These are phyloP conservation scores for Callyntrura sp. DNA, from an alignment of 2,888 invertebrate genomes.

Conservation along the genomic window DNA sequence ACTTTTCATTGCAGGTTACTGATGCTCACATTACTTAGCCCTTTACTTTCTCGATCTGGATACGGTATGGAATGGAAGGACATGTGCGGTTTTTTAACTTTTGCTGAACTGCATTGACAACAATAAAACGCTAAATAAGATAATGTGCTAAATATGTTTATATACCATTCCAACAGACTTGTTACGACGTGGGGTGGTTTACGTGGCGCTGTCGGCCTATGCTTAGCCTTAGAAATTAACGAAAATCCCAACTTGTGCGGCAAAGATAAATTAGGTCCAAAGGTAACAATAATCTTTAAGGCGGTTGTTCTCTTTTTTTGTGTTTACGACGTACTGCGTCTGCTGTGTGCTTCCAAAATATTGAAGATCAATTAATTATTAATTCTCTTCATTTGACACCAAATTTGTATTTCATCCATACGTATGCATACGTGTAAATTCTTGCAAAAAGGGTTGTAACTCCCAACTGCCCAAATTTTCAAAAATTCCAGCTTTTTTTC, in stretches of 20 bases:
- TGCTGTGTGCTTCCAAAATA: too few species aligned
- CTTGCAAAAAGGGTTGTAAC: too few species aligned
- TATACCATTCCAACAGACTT: conserved; percentile 82
- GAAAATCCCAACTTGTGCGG: conserved; percentile 85
- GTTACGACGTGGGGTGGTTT: conserved; percentile 89
- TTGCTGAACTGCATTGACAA: too few species aligned
- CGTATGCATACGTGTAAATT: too few species aligned
- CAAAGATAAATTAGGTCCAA: conserved; percentile 78
- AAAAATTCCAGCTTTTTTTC: too few species aligned
- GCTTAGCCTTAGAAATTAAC: conserved; percentile 87
- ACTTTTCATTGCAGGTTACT: conserved; percentile 84
- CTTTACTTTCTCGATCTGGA: conserved; percentile 87
- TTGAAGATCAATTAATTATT: too few species aligned
- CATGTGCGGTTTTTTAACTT: conserved; percentile 83
- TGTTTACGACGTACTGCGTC: too few species aligned
- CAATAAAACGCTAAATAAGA: too few species aligned
- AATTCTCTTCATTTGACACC: too few species aligned
- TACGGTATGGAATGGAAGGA: conserved; percentile 88
- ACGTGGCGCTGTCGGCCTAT: conserved; percentile 88
- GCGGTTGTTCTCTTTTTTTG: too few species aligned
- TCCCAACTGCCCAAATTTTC: too few species aligned
- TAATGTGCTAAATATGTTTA: not conserved
- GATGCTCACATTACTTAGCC: conserved; percentile 87
- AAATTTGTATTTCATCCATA: too few species aligned
- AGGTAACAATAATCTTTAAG: conserved; percentile 65